Evolutionary conservation across 1,140 invertebrate genomes (phyloP), one percentile per base, ranked within the genome.

Genomic region (Zaprionus davidi): DNA sequence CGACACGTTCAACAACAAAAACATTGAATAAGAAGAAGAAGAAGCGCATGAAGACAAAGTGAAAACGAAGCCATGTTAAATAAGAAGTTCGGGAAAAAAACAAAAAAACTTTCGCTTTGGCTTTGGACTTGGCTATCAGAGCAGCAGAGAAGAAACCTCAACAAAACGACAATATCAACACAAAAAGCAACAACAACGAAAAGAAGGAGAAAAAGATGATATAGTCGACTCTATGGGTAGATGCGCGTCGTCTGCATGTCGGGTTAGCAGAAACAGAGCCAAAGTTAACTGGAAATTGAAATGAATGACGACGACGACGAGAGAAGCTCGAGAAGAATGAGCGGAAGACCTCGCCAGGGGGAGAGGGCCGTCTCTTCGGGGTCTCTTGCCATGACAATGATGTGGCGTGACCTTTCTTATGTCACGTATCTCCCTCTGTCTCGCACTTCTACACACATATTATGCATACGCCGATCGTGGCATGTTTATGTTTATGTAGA

Each of bases 91-190:
- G 56, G 41, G 24, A 67, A 66, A 38, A 36, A 31, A 60, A 66
- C 59, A 51, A 59, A 76, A 73, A 81, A 85, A 85, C 82, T 84
- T 84, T 84, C 82, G 82, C 82, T 84, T 81, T 78, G 81, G 81
- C 82, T 85, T 85, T 85, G 82, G 82, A 79, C 82, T 85, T 85
- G 82, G 82, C 82, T 82, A 85, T 81, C 75, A 71, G 38, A 38
- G 44, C 59, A 44, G 38, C 65, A 56, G 53, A 41, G 28, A 31
- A 60, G 69, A 53, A 69, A 83, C 24, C 13, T 49, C 58, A 73
- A 28, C 24, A 70, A 58, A 57, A 15, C 51, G 34, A 78, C 24
- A 67, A 71, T 31, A 70, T 49, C 34, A 36, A 58, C 24, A 55
- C 20, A 62, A 22, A 66, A 34, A 36, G 36, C 46, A 59, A 53